Base-by-base conservation (phyloP, 2,888 invertebrate genomes). In the Tuberolachnus salignus region DNA sequence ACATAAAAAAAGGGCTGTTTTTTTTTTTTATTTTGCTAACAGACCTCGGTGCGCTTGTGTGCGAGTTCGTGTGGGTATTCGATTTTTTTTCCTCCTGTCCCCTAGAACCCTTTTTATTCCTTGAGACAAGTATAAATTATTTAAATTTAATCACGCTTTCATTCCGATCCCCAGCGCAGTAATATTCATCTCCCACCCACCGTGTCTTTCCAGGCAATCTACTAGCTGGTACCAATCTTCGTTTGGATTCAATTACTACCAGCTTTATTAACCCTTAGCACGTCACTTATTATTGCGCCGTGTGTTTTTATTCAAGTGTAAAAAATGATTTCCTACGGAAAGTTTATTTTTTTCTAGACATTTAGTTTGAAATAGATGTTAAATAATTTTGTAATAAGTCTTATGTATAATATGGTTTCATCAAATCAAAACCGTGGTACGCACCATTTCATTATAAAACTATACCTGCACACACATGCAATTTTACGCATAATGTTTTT, bases 131-230 rank as follows among this genome's bases (percentile, higher is more conserved):
- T 71, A 67, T 81, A 81, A 81, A 81, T 81, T 81, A 81, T 81
- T 81, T 81, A 81, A 81, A 81, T 81, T 81, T 81, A 81, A 81
- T 81, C 81, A 81, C 81, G 81, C 73, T 67, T 69, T 78, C 78
- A 69, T 78, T 78, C 49, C 69, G 51, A 78, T 51, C 78, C 78
- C 78, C 69, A 13, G 78, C 23, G 59, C n/a, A 59, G 67, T 59
- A 78, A 78, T 78, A 78, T 78, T 69, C 78, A 59, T 69, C 78
- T 59, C 59, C 69, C 57, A 16, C 26, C 57, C 63, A 23, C 42
- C 59, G 69, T 69, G 78, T 69, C 75, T 46, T 74, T 67, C 34
- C n/a, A 14, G 51, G 59, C 78, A 57, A 78, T 66, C 46, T 59
- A 57, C 75, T 3, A 51, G 44, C 70, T 69, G 51, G 78, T 69